phyloP scores from a whole-genome alignment of 2,888 invertebrate species.

The Podotricha telesiphe region DNA sequence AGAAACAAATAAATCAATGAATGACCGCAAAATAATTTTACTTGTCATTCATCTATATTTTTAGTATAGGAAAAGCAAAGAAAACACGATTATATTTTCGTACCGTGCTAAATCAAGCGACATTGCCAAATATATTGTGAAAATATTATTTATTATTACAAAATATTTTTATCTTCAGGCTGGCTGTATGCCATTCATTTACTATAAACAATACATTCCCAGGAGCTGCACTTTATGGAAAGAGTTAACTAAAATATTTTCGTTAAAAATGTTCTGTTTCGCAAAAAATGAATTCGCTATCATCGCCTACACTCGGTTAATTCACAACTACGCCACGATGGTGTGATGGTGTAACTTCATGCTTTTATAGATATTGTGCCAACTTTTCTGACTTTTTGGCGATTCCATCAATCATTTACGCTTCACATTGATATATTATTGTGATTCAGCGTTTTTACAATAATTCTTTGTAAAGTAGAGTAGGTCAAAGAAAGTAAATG shows the following conservation, averaged over 20 bases:
- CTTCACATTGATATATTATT: conserved; percentile 11
- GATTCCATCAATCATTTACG: conserved; percentile 17
- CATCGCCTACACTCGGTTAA: background rate
- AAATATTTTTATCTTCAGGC: too few relatives aligned
- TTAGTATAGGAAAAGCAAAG: background rate
- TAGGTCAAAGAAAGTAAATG: background rate
- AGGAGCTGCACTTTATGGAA: too few relatives aligned
- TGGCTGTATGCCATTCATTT: too few relatives aligned
- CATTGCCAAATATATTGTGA: too few relatives aligned
- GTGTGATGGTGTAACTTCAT: too few relatives aligned
- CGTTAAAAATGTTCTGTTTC: background rate
- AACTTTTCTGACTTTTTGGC: conserved; percentile 18
- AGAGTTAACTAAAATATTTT: too few relatives aligned
- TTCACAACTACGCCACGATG: background rate
- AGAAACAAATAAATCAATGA: background rate
- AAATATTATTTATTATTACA: too few relatives aligned
- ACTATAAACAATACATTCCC: too few relatives aligned
- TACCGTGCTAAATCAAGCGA: background rate
- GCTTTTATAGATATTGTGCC: conserved; percentile 8
- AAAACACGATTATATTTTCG: background rate
- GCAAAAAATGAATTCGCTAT: background rate
- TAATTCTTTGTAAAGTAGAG: conserved; percentile 4
- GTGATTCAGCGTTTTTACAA: conserved; percentile 21
- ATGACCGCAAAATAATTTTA: background rate
- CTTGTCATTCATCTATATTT: background rate